Percentiles rank a stretch among this genome's conserved stretches.
Conservation (phyloP, 1,140 invertebrate species). For the Drosophila insularis region DNA sequence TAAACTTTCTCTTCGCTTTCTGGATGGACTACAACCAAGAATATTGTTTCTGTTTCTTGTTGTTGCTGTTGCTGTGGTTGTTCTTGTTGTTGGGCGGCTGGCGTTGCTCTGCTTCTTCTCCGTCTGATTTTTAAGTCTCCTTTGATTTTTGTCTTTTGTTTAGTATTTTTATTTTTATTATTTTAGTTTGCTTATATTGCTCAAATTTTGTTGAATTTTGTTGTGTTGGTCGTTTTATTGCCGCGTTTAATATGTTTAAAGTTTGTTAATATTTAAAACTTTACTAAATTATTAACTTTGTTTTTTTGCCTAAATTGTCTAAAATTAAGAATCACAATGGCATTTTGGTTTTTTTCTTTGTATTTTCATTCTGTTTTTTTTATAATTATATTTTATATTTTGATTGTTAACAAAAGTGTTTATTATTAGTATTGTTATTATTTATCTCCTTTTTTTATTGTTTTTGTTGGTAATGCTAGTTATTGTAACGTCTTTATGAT, state of each 20-base stretch:
- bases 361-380: constrained; percentile 18
- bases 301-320: constrained; percentile 55
- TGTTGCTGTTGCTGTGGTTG: constrained; percentile 38
- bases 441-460: neutral
- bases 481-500: constrained; percentile 68
- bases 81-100: constrained; percentile 70
- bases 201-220: constrained; percentile 10
- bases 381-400: constrained; percentile 46
- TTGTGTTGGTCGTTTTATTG: constrained; percentile 40
- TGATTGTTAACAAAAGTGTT: constrained; percentile 53
- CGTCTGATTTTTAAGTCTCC: constrained; percentile 16
- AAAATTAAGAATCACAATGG: constrained; percentile 82
- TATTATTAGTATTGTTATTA: constrained; percentile 12
- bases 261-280: constrained; percentile 13
- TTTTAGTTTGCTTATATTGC: constrained; percentile 7
- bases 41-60: constrained; percentile 12
- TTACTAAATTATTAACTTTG: constrained; percentile 21
- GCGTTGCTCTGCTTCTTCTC: constrained; percentile 57
- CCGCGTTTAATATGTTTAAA: constrained; percentile 8
- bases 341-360: constrained; percentile 17
- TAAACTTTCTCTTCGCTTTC: constrained; percentile 25
- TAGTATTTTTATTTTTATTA: constrained; percentile 25
- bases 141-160: constrained; percentile 16
- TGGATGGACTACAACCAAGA: constrained; percentile 72
- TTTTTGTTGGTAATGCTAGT: constrained; percentile 54